These are phyloP conservation scores for Desoria tigrina DNA, from an alignment of 2,888 invertebrate species.

Conservation along the genomic window DNA sequence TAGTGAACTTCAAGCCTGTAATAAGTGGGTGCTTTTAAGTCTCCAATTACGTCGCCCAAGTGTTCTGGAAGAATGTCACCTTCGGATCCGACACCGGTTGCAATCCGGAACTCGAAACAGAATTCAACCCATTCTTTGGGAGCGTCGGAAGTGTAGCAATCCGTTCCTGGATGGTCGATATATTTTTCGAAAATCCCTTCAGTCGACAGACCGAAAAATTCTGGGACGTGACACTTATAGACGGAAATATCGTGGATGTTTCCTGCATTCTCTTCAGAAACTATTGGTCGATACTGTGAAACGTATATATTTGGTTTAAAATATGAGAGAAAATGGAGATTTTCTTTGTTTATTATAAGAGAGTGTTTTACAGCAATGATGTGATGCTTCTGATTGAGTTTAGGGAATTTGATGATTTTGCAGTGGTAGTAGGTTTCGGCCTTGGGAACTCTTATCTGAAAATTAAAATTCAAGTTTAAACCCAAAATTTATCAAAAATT, in stretches of 20 bases:
- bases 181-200: slow-evolving; percentile 65
- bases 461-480: neutral
- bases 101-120: slow-evolving; percentile 77
- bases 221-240: slow-evolving; percentile 68
- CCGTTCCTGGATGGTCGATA: slow-evolving; percentile 66
- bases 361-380: slow-evolving; percentile 72
- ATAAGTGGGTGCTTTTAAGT: slow-evolving; percentile 70
- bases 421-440: slow-evolving; percentile 81
- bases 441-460: slow-evolving; percentile 31
- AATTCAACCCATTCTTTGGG: slow-evolving; percentile 73
- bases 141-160: slow-evolving; percentile 71
- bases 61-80: slow-evolving; percentile 76
- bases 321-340: too few species aligned
- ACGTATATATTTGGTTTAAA: neutral
- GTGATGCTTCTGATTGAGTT: slow-evolving; percentile 70
- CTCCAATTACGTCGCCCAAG: slow-evolving; percentile 75
- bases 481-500: neutral
- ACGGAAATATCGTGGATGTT: slow-evolving; percentile 77
- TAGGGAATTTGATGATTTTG: slow-evolving; percentile 78
- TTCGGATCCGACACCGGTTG: slow-evolving; percentile 80
- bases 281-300: neutral
- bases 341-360: too few species aligned
- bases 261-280: neutral
- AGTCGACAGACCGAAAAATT: slow-evolving; percentile 30
- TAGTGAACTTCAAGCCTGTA: slow-evolving; percentile 91